Evolutionary conservation across 2,888 invertebrate genomes (phyloP).

Genomic region (Amitus sp.): DNA sequence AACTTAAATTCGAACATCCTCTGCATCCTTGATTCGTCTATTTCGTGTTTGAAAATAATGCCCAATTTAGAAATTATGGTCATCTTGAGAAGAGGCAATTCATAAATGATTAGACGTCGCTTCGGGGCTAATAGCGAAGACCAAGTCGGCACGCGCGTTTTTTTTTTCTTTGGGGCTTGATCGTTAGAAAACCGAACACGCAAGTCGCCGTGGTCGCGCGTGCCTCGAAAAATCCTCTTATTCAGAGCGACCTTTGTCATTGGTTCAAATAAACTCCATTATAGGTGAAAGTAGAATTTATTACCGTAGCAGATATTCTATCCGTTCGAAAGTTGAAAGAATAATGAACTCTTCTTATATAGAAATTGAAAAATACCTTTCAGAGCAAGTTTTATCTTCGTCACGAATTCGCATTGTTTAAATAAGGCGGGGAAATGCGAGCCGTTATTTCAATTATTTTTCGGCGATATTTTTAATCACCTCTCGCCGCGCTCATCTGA

Average conservation of each 20-base stretch:
- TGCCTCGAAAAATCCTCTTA: slow-evolving; percentile 5
- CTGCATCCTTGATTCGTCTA: too few relatives aligned
- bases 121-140: neutral
- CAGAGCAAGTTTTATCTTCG: neutral
- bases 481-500: slow-evolving; percentile 6
- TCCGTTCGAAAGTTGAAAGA: neutral
- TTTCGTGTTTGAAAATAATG: neutral
- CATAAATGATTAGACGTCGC: slow-evolving; percentile 1
- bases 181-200: slow-evolving; percentile 9
- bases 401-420: slow-evolving; percentile 1
- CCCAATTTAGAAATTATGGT: slow-evolving; percentile 1
- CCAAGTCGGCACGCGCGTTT: slow-evolving; percentile 4
- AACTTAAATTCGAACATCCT: too few relatives aligned
- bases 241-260: neutral
- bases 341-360: neutral
- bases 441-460: neutral
- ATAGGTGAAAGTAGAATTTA: slow-evolving; percentile 5
- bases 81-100: neutral
- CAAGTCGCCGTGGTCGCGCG: slow-evolving; percentile 2
- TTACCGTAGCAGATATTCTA: neutral
- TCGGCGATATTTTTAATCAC: slow-evolving; percentile 6
- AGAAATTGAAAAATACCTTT: neutral
- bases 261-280: slow-evolving; percentile 2
- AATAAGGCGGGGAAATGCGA: neutral
- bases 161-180: slow-evolving; percentile 2